phyloP scores from a whole-genome alignment of 2,113 vertebrate genomes.

The Dolichotis patagonum region DNA sequence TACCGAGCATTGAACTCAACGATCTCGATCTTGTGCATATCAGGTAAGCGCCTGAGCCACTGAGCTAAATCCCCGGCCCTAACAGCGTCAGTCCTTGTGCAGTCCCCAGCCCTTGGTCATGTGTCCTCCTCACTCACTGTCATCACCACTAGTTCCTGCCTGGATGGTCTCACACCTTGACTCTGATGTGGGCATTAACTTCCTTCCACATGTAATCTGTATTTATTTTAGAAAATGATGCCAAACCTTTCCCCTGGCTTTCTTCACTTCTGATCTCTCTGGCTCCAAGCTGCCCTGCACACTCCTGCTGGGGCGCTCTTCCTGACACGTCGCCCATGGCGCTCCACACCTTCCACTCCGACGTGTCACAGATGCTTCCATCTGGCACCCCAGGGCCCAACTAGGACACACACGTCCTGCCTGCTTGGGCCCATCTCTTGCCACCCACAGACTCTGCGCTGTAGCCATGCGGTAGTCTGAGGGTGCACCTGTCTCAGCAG shows the following conservation, averaged over 20 bases:
- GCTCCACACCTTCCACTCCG: not conserved
- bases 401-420: not conserved
- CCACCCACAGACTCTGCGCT: not conserved
- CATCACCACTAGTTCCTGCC: not conserved
- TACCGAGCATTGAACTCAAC: too few relatives aligned
- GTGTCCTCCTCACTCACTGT: not conserved
- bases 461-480: not conserved
- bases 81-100: too few relatives aligned
- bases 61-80: too few relatives aligned
- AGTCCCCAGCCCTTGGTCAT: not conserved
- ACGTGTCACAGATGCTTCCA: too few relatives aligned
- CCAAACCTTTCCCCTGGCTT: not conserved
- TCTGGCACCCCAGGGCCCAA: not conserved
- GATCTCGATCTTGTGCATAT: too few relatives aligned
- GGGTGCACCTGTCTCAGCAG: not conserved
- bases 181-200: not conserved
- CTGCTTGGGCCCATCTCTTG: rapidly evolving
- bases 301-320: not conserved
- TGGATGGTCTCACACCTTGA: not conserved
- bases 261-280: not conserved
- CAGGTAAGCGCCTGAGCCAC: too few relatives aligned
- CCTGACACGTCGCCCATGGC: not conserved
- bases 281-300: not conserved
- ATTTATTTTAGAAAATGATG: not conserved
- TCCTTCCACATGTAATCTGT: not conserved